These are phyloP conservation scores for Caenorhabditis doughertyi DNA, from an alignment of 2,888 invertebrate genomes.

Conservation along the genomic window DNA sequence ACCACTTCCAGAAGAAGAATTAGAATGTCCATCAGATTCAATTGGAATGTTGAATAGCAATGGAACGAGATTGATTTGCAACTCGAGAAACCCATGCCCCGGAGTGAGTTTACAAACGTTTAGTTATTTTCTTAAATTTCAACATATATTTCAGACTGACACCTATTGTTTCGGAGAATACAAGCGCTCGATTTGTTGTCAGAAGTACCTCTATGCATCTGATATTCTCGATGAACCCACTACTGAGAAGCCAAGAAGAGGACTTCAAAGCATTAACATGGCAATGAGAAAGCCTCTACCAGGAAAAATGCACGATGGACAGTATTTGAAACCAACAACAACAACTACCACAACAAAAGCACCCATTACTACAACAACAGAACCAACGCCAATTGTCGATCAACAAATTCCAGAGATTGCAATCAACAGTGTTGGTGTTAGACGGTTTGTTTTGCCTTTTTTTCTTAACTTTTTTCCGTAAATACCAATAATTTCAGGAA, in stretches of 20 bases:
- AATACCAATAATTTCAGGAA: constrained; percentile 23
- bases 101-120: constrained; percentile 53
- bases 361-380: constrained; percentile 37
- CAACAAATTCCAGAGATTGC: constrained; percentile 62
- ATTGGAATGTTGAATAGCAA: constrained; percentile 67
- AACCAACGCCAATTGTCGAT: constrained; percentile 33
- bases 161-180: constrained; percentile 72
- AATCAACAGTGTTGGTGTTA: constrained; percentile 63
- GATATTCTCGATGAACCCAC: constrained; percentile 63
- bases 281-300: constrained; percentile 50
- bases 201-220: constrained; percentile 65
- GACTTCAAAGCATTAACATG: constrained; percentile 58
- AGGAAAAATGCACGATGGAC: constrained; percentile 58
- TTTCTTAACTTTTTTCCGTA: not conserved
- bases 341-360: constrained; percentile 40
- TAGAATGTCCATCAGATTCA: constrained; percentile 69
- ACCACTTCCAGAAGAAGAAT: constrained; percentile 54
- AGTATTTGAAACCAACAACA: constrained; percentile 46
- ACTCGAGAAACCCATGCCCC: constrained; percentile 65
- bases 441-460: constrained; percentile 56
- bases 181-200: constrained; percentile 73
- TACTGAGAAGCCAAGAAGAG: constrained; percentile 35
- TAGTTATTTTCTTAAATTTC: not conserved
- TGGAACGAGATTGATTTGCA: constrained; percentile 65
- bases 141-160: constrained; percentile 51